These are phyloP conservation scores for Cochlearius cochlearius DNA, from an alignment of 2,113 vertebrate species.

Conservation along the genomic window DNA sequence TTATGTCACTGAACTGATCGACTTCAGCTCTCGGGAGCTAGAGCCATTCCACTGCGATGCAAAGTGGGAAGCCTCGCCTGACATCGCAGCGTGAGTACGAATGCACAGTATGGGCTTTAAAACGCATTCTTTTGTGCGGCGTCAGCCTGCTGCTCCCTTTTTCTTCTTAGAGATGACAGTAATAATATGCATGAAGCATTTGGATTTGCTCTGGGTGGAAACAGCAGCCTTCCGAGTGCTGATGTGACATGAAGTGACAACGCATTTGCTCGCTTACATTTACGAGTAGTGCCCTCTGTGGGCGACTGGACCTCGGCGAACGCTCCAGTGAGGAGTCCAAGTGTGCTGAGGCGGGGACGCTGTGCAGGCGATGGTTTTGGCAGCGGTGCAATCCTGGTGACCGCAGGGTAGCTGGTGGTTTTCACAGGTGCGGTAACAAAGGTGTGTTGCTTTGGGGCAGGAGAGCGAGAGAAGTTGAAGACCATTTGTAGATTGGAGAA, in stretches of 20 bases:
- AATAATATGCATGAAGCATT: neutral
- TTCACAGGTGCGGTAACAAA: rapidly evolving
- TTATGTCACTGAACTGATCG: neutral
- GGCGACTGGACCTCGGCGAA: neutral
- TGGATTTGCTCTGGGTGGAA: neutral
- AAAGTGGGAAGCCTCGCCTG: neutral
- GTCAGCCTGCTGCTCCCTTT: neutral
- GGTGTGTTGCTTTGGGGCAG: neutral
- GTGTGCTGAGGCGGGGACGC: rapidly evolving
- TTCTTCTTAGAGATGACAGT: neutral
- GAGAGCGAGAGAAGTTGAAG: neutral
- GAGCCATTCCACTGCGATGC: rapidly evolving
- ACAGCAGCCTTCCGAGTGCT: neutral
- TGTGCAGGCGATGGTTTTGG: neutral
- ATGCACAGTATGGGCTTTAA: rapidly evolving
- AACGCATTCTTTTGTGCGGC: neutral
- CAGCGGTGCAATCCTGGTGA: rapidly evolving
- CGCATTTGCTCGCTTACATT: neutral
- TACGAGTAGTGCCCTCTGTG: conserved; percentile 29
- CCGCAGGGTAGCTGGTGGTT: neutral
- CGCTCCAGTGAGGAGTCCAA: rapidly evolving
- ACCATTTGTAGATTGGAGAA: rapidly evolving
- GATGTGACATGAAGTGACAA: neutral
- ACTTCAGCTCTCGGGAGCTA: neutral
- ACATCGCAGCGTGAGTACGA: neutral